Conservation (phyloP, 2,888 invertebrate species). For the Pilophorus perplexus region DNA sequence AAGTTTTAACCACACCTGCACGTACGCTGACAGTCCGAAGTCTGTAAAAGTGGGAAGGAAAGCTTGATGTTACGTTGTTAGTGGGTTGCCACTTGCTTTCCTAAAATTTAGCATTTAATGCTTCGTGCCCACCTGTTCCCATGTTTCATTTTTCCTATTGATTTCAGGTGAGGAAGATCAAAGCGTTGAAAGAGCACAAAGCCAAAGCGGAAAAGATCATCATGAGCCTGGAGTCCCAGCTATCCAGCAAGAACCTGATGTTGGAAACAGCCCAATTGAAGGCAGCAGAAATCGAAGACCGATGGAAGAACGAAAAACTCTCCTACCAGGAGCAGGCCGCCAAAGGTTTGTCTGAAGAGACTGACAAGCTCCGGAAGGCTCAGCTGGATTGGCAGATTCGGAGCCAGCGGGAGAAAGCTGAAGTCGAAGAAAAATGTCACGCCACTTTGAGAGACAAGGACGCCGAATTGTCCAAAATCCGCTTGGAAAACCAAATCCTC, state of each 20-base stretch:
- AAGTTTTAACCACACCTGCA: too few relatives aligned
- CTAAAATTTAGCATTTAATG: too few relatives aligned
- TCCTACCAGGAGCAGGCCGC: constrained; percentile 39
- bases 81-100: too few relatives aligned
- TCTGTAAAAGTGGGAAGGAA: too few relatives aligned
- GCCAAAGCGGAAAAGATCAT: constrained; percentile 40
- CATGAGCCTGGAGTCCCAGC: constrained; percentile 42
- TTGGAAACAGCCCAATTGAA: constrained; percentile 43
- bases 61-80: too few relatives aligned
- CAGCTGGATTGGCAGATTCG: constrained; percentile 46
- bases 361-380: constrained; percentile 42
- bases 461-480: constrained; percentile 40
- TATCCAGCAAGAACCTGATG: constrained; percentile 27
- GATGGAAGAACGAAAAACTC: constrained; percentile 44
- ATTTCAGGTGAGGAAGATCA: constrained; percentile 49
- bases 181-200: constrained; percentile 47
- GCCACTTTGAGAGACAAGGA: constrained; percentile 39
- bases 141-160: too few relatives aligned
- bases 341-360: constrained; percentile 42
- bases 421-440: constrained; percentile 45
- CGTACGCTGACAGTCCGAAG: too few relatives aligned
- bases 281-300: constrained; percentile 34
- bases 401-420: constrained; percentile 41
- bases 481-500: constrained; percentile 43
- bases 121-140: too few relatives aligned